Evolutionary conservation across 2,113 vertebrate genomes (phyloP).

Genomic region (Onychostoma macrolepis): DNA sequence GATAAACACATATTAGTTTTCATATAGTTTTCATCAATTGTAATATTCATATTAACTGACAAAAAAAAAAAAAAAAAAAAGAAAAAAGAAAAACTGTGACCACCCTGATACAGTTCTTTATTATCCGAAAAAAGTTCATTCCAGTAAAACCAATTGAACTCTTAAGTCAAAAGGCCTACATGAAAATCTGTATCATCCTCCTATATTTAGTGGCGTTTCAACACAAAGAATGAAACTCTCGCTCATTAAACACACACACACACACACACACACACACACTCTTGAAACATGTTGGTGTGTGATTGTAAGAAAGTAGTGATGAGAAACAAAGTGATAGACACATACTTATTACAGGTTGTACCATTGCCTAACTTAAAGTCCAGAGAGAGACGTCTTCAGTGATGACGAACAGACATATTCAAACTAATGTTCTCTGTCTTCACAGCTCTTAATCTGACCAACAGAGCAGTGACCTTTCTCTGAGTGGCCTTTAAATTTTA

Average conservation of each 20-base stretch:
- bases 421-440: slow-evolving; percentile 42
- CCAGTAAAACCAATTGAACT: neutral
- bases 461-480: slow-evolving; percentile 33
- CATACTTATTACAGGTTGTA: neutral
- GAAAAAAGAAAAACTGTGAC: neutral
- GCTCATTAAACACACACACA: neutral
- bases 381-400: neutral
- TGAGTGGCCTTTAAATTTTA: slow-evolving; percentile 54
- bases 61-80: too few species aligned
- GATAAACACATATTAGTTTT: too few species aligned
- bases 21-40: too few species aligned
- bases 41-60: too few species aligned
- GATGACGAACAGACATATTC: slow-evolving; percentile 34
- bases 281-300: neutral
- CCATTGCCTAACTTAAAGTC: neutral
- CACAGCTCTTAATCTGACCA: slow-evolving; percentile 47
- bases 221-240: neutral
- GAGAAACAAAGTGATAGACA: neutral
- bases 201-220: neutral
- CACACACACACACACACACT: too few species aligned
- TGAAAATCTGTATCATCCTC: neutral
- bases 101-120: neutral
- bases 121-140: too few species aligned
- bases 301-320: neutral
- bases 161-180: neutral